Base-by-base conservation (phyloP, 2,113 vertebrate species). In the Entomyzon cyanotis region DNA sequence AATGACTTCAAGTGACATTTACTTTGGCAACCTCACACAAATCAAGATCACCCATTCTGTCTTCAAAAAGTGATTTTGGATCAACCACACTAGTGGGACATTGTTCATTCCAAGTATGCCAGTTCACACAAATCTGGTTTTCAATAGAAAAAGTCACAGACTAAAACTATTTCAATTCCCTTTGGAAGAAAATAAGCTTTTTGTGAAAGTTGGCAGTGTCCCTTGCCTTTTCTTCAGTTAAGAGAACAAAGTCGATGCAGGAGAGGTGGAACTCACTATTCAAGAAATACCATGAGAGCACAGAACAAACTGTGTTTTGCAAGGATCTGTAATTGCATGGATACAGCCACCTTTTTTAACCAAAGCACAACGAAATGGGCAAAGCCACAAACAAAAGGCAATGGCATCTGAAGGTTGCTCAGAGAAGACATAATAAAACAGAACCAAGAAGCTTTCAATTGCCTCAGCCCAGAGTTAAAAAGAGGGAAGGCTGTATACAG, bases 1-100 rank as follows among this genome's bases (percentile, higher is more conserved):
- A 62, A 91, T 83, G 63, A 69, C 62, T 91, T 83, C 81, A 69
- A 85, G 55, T 87, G 84, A 87, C 87, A 83, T 93, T 93, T 95
- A 94, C 59, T 91, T 89, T 96, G 89, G 94, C 89, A 94, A 33
- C 5, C 15, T 47, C 74, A 30, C 53, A 53, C 46, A 79, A 90
- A 87, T 83, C 77, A 79, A 65, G 70, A 91, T 87, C 81, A 68
- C 39, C 81, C 84, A 58, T 50, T 95, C 69, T 79, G 81, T 78
- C 42, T 94, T 93, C 84, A 62, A 19, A 83, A 91, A 46, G 31
- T 70, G 70, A 87, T 83, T 85, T 65, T 49, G 53, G 60, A 87
- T 25, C 6, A 2, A 94, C 58, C 77, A 53, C 2, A 3, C 68
- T 93, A 89, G 85, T 18, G 49, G 59, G 47, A 64, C 77, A 68